phyloP scores from a whole-genome alignment of 2,888 invertebrate genomes.

The Chymomyza fuscimana region DNA sequence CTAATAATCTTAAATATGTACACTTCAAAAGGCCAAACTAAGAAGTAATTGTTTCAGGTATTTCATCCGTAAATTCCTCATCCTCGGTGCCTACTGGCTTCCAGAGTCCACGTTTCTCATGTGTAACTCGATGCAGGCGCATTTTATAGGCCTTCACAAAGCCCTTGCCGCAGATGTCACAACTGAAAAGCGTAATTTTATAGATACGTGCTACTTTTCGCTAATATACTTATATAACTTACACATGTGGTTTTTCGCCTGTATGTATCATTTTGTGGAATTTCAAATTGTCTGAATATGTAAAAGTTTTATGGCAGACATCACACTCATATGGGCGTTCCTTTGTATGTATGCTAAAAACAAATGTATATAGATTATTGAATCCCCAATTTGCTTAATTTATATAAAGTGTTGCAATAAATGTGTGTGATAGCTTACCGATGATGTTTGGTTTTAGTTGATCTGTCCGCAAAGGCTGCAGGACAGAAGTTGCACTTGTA shows the following conservation, averaged over 20 bases:
- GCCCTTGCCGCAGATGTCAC: conserved; percentile 75
- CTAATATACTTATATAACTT: conserved; percentile 37
- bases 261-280: conserved; percentile 78
- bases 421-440: conserved; percentile 52
- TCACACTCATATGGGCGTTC: conserved; percentile 77
- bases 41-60: conserved; percentile 41
- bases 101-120: conserved; percentile 61
- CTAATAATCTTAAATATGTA: not conserved
- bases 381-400: not conserved
- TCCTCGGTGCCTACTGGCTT: conserved; percentile 29
- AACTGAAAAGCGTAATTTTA: conserved; percentile 42
- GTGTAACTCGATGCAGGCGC: conserved; percentile 71
- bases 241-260: conserved; percentile 77
- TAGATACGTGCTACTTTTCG: not conserved
- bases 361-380: not conserved
- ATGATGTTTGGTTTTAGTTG: conserved; percentile 79
- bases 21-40: conserved; percentile 17
- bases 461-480: conserved; percentile 79
- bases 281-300: conserved; percentile 77
- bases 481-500: conserved; percentile 78
- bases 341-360: conserved; percentile 73
- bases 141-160: conserved; percentile 76
- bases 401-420: too few relatives aligned
- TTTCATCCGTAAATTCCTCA: conserved; percentile 40
- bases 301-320: conserved; percentile 76